phyloP scores from a whole-genome alignment of 2,797 vertebrate genomes.

The Gallirallus australis region DNA sequence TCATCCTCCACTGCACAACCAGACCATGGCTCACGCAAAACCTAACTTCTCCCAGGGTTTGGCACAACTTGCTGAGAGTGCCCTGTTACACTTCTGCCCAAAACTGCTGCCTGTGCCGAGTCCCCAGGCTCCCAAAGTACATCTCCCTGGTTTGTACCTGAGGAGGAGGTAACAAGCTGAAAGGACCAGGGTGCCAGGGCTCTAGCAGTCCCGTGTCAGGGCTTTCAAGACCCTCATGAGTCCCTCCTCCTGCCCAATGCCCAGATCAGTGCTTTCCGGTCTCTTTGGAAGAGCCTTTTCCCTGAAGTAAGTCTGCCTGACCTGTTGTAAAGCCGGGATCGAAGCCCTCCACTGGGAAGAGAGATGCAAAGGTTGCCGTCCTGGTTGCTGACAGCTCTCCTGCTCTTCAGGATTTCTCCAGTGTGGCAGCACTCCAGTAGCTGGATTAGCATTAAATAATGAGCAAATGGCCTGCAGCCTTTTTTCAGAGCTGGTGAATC shows the following conservation, averaged over 20 bases:
- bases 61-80: not conserved
- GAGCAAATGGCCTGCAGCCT: slow-evolving; percentile 10
- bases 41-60: not conserved
- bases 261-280: not conserved
- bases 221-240: not conserved
- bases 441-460: slow-evolving; percentile 45
- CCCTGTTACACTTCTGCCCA: not conserved
- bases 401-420: slow-evolving; percentile 16
- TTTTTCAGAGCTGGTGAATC: not conserved
- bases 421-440: not conserved
- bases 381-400: not conserved
- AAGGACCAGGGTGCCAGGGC: not conserved
- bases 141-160: not conserved
- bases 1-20: not conserved
- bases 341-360: not conserved
- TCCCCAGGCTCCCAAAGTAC: not conserved
- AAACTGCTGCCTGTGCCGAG: not conserved
- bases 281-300: not conserved
- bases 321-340: not conserved
- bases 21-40: not conserved
- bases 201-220: not conserved
- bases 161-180: not conserved
- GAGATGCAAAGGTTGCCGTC: not conserved
- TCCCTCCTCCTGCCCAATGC: not conserved
- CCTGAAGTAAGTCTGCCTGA: not conserved